Evolutionary conservation across 2,888 invertebrate species (phyloP), one percentile per base, ranked within the genome.

Genomic region (Plemyria rubiginata): DNA sequence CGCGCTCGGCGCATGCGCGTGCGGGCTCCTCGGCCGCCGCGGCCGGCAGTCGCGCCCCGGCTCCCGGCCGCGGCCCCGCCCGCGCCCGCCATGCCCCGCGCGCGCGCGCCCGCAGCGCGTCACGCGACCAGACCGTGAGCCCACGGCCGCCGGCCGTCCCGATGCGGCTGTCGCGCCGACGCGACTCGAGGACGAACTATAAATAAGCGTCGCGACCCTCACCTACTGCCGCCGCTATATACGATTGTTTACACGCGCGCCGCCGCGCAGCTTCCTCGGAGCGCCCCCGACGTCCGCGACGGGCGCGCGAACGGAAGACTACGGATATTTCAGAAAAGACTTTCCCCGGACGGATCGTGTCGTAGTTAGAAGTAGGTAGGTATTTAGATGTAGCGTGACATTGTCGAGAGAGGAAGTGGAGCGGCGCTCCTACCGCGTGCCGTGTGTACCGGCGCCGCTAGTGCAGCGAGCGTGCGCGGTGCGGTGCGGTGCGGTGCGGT

Each of bases 21-120:
- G 70, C 65, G 67, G 71, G 64, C 68, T 70, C 70, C 64, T 66
- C 5, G 13, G 68, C 65, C 60, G 73, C 15, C 69, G 70, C 65
- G 73, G 73, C 62, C 80, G 80, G 72, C 81, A 80, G 77, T 79
- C 82, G 85, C 85, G 84, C 80, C 80, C 77, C 77, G 83, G 77
- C 83, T 80, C 80, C 77, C 77, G 83, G 77, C 83, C 81, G 83
- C 85, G 85, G 84, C 71, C 70, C 76, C 76, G 85, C 81, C 81
- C 28, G 7, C 52, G 77, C 76, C 75, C 75, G 78, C 83, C 36
- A 81, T 84, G 82, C 83, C 77, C 79, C 81, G 81, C 80, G 22
- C 22, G 22, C 78, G 80, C 76, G 81, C 82, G 81, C 77, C 81
- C 79, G 78, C 67, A 53, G 64, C 67, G 69, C 62, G 57, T 52